These are phyloP conservation scores for Oreochromis niloticus DNA, from an alignment of 2,113 vertebrate genomes.

Conservation along the genomic window DNA sequence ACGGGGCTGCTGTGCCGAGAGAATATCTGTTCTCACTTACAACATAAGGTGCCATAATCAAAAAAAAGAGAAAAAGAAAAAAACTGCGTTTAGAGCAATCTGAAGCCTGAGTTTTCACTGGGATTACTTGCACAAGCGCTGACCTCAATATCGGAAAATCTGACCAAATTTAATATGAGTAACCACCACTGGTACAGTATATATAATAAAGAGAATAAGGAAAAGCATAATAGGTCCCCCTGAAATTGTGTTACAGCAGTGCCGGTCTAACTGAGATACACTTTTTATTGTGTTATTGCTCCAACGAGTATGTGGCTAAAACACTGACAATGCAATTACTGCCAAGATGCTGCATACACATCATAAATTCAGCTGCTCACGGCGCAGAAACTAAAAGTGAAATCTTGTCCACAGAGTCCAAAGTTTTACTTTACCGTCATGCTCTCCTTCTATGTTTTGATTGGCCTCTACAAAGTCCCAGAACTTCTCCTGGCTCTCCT, in stretches of 20 bases:
- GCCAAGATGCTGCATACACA: slow-evolving; percentile 7
- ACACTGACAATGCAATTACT: slow-evolving; percentile 22
- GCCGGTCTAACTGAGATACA: not conserved
- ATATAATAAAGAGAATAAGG: not conserved
- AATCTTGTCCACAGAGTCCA: slow-evolving; percentile 7
- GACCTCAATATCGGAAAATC: not conserved
- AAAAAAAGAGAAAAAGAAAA: not conserved
- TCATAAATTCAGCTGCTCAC: slow-evolving; percentile 28
- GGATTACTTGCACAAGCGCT: not conserved
- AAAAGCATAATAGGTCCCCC: not conserved
- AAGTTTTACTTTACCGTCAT: slow-evolving; percentile 79
- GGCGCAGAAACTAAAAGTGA: slow-evolving; percentile 19
- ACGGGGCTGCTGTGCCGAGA: not conserved
- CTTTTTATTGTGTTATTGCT: not conserved
- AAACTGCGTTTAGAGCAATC: not conserved
- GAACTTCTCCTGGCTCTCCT: slow-evolving; percentile 92
- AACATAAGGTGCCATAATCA: not conserved
- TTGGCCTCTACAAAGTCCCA: slow-evolving; percentile 93
- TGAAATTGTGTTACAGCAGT: not conserved
- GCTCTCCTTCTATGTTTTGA: slow-evolving; percentile 78
- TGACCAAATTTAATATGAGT: not conserved
- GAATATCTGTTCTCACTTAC: not conserved
- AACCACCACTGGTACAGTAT: not conserved
- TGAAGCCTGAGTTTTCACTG: not conserved
- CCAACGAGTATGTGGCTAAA: slow-evolving; percentile 11